These are phyloP conservation scores for Alexandromys fortis DNA, from an alignment of 2,113 vertebrate species.

Conservation along the genomic window DNA sequence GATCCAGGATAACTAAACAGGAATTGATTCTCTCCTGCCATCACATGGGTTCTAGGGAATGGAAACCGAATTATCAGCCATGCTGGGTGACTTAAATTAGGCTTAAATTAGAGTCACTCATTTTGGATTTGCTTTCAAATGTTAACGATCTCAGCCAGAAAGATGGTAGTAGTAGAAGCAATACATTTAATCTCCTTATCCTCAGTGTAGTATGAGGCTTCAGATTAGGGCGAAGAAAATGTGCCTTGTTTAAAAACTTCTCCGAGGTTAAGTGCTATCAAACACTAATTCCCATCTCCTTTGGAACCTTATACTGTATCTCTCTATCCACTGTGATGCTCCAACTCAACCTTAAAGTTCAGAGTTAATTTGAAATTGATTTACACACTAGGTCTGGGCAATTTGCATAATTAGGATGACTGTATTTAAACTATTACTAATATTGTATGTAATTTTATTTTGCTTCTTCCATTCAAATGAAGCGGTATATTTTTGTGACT, in stretches of 20 bases:
- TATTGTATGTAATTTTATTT: constrained; percentile 40
- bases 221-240: background rate
- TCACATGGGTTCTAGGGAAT: background rate
- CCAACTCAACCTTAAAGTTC: background rate
- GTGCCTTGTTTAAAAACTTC: background rate
- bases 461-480: background rate
- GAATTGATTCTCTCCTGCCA: background rate
- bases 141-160: background rate
- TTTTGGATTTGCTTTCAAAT: background rate
- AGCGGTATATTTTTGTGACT: constrained; percentile 9
- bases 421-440: background rate
- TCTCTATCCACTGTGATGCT: background rate
- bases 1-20: background rate
- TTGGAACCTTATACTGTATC: background rate
- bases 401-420: background rate
- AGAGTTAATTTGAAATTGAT: constrained; percentile 42
- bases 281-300: background rate
- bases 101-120: background rate
- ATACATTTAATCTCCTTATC: background rate
- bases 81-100: background rate
- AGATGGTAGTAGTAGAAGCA: background rate
- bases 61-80: background rate
- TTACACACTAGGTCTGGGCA: constrained; percentile 12
- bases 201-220: background rate
- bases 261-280: background rate